These are phyloP conservation scores for Microcebus tavaratra DNA, from an alignment of 2,113 vertebrate species.

Conservation along the genomic window DNA sequence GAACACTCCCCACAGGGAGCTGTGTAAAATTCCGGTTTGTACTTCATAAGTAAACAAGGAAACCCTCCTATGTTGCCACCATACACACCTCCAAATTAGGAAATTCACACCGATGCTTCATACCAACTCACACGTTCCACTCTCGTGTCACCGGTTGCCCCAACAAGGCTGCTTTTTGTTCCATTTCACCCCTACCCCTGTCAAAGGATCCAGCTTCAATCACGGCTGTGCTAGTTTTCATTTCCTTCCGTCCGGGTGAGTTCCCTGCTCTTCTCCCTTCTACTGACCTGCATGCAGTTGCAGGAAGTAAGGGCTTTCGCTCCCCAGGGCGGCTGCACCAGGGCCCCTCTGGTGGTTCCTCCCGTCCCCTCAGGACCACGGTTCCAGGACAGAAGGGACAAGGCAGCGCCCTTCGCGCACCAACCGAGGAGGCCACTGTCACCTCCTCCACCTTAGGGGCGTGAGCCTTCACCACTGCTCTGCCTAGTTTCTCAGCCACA, in stretches of 20 bases:
- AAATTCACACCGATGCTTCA: not conserved
- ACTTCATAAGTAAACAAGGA: not conserved
- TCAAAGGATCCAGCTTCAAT: not conserved
- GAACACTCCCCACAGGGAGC: not conserved
- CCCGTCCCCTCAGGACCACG: fast-evolving
- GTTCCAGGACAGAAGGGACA: too few species aligned
- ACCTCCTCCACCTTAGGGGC: fast-evolving
- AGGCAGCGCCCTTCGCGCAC: fast-evolving
- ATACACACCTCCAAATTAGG: too few species aligned
- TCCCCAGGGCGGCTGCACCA: not conserved
- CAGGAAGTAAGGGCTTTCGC: not conserved
- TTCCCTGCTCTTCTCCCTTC: not conserved
- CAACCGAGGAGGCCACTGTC: fast-evolving
- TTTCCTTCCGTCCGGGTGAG: not conserved
- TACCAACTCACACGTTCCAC: not conserved
- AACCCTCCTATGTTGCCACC: not conserved
- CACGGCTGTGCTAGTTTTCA: not conserved
- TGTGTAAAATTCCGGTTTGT: not conserved
- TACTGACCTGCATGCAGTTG: not conserved
- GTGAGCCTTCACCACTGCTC: not conserved
- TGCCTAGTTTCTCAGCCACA: not conserved
- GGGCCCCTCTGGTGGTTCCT: not conserved
- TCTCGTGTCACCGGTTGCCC: not conserved
- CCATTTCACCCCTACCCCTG: not conserved
- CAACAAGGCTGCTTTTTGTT: too few species aligned